A percentile compares a stretch with the other conserved stretches of the same genome.
Evolutionary conservation across 2,113 vertebrate genomes (phyloP).

Genomic region (Rhabdomys dilectus): DNA sequence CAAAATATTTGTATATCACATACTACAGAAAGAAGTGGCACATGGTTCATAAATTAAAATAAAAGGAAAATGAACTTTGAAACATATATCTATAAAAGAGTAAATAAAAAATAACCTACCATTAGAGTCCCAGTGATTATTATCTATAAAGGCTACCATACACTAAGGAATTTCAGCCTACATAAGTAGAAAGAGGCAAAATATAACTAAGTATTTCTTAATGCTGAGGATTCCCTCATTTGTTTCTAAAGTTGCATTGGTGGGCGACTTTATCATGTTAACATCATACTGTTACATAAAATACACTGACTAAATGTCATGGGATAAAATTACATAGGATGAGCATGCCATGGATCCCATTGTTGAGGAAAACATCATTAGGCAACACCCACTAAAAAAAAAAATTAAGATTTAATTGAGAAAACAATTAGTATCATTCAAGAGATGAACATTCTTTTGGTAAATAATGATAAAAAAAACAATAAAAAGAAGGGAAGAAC

Average conservation of each 20-base stretch:
- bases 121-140: neutral
- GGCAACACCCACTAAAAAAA: neutral
- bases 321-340: neutral
- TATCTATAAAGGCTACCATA: neutral
- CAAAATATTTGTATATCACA: neutral
- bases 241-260: neutral
- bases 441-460: neutral
- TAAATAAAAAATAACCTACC: neutral
- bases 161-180: neutral
- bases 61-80: neutral
- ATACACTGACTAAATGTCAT: neutral
- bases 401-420: neutral
- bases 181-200: neutral
- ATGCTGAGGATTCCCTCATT: no score
- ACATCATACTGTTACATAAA: no score
- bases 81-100: neutral
- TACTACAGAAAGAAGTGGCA: neutral
- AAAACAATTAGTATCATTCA: neutral
- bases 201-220: neutral
- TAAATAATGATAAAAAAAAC: neutral
- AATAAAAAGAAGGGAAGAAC: neutral
- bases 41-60: neutral
- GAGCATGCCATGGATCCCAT: fast-evolving
- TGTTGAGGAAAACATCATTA: neutral
- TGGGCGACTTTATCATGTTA: no score